These are phyloP conservation scores for Stichopus chloronotus DNA, from an alignment of 35 echinoderm and acorn worm genomes.

Conservation along the genomic window DNA sequence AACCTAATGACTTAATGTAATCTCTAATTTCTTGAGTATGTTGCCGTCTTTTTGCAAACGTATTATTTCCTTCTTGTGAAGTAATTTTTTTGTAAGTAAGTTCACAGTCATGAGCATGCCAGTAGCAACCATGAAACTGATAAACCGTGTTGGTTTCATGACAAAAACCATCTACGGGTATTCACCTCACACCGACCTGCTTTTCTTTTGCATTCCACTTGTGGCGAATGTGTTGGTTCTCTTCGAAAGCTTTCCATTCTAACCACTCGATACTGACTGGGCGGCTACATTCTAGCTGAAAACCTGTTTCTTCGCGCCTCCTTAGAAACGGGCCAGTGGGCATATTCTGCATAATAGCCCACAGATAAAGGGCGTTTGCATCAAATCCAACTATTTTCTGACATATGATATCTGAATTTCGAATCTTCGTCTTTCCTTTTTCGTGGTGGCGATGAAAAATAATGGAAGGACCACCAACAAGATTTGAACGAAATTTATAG, in stretches of 20 bases:
- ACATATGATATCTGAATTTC: constrained; percentile 34
- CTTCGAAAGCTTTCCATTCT: background rate
- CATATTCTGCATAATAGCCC: constrained; percentile 59
- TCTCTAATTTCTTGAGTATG: constrained; percentile 39
- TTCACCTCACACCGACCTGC: background rate
- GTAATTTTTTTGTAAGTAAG: constrained; percentile 15
- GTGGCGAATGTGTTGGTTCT: background rate
- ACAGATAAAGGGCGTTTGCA: constrained; percentile 28
- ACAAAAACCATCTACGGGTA: constrained; percentile 67
- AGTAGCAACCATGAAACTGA: constrained; percentile 47
- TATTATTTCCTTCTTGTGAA: background rate
- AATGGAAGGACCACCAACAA: constrained; percentile 65
- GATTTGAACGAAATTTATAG: constrained; percentile 30
- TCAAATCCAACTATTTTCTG: constrained; percentile 46
- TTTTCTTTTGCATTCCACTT: constrained; percentile 39
- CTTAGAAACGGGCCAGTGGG: background rate
- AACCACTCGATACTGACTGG: constrained; percentile 19
- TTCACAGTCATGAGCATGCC: constrained; percentile 21
- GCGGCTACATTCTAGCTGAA: background rate
- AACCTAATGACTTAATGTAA: constrained; percentile 57
- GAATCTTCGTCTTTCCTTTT: constrained; percentile 52
- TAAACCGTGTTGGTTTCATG: constrained; percentile 29
- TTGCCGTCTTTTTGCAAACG: background rate
- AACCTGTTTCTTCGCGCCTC: constrained; percentile 16
- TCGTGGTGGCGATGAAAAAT: constrained; percentile 51